phyloP scores from a whole-genome alignment of 2,888 invertebrate genomes.

The Metallyticus violacea region DNA sequence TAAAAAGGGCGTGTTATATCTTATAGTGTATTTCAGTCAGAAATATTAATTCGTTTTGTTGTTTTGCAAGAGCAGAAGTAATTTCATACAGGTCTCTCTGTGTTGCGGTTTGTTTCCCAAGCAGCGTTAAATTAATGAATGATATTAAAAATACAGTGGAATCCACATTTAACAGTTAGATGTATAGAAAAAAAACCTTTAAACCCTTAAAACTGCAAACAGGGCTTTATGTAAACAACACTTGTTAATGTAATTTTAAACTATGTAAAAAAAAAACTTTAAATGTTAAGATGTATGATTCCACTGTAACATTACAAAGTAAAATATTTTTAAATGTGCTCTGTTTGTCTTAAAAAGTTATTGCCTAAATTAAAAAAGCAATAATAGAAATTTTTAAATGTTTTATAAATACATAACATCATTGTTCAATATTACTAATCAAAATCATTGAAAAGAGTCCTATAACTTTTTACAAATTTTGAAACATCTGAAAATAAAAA shows the following conservation, averaged over 20 bases:
- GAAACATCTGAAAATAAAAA: neutral
- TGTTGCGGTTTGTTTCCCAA: neutral
- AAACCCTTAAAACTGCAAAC: neutral
- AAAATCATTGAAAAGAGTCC: neutral
- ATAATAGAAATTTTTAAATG: neutral
- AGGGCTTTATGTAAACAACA: neutral
- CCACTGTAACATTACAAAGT: neutral
- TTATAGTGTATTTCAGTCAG: constrained; percentile 6
- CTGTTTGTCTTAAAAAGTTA: neutral
- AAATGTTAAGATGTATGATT: neutral
- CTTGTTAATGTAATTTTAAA: neutral
- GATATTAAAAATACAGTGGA: neutral
- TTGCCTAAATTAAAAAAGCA: neutral
- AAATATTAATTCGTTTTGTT: neutral
- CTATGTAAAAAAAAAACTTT: too few species aligned
- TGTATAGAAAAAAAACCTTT: neutral
- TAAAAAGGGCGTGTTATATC: neutral
- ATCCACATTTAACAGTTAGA: neutral
- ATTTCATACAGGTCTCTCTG: neutral
- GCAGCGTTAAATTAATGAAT: neutral
- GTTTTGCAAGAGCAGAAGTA: neutral
- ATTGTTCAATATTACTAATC: neutral
- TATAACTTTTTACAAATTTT: neutral
- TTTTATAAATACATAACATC: neutral
- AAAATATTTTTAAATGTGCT: neutral